Percentiles rank a stretch among this genome's conserved stretches.
Evolutionary conservation across 2,113 vertebrate genomes (phyloP).

Genomic region (Tachuris rubrigastra): DNA sequence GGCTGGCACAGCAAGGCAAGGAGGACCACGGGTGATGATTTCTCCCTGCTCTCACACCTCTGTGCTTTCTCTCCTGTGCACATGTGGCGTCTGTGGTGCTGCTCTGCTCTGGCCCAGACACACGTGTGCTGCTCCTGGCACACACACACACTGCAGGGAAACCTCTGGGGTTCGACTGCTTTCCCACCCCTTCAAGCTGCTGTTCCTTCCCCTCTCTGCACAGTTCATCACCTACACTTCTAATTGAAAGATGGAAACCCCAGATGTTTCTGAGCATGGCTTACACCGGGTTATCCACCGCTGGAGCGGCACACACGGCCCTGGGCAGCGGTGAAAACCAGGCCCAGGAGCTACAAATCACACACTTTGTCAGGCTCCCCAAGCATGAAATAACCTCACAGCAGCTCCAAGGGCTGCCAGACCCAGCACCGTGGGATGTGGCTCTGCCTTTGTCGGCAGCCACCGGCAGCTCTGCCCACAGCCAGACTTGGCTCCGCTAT

Average conservation of each 20-base stretch:
- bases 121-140: not conserved
- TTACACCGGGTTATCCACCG: not conserved
- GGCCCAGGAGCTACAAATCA: not conserved
- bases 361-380: not conserved
- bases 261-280: not conserved
- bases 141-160: not conserved
- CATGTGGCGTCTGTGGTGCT: not conserved
- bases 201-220: not conserved
- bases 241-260: not conserved
- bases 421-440: not conserved
- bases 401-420: slow-evolving; percentile 5
- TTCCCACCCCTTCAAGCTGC: not conserved
- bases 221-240: not conserved
- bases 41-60: not conserved
- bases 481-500: not conserved
- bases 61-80: not conserved
- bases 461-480: not conserved
- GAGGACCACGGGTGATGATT: not conserved
- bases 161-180: not conserved
- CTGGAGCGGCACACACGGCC: not conserved
- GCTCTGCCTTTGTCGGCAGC: not conserved
- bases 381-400: not conserved
- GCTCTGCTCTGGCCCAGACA: not conserved
- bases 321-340: not conserved
- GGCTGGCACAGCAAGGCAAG: not conserved